phyloP scores from a whole-genome alignment of 2,113 vertebrate species.

The Cheilinus undulatus region DNA sequence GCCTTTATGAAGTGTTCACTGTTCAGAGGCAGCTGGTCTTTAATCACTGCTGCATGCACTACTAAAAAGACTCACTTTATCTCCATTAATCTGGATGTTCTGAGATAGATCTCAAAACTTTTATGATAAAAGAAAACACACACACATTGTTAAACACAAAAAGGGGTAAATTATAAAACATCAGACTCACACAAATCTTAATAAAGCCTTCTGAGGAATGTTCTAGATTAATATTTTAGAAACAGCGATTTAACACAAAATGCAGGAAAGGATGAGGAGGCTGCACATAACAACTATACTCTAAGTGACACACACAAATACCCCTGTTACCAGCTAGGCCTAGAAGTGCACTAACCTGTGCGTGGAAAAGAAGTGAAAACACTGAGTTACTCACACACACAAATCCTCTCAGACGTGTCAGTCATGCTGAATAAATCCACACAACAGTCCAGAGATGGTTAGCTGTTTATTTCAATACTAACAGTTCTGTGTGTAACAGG shows the following conservation, averaged over 20 bases:
- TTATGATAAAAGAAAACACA: too few species aligned
- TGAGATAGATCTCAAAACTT: too few species aligned
- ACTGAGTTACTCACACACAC: neutral
- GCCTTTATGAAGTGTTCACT: too few species aligned
- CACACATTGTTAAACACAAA: too few species aligned
- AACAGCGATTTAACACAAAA: constrained; percentile 51
- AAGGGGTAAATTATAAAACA: too few species aligned
- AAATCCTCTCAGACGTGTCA: constrained; percentile 5
- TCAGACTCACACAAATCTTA: too few species aligned
- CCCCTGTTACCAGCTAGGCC: constrained; percentile 7
- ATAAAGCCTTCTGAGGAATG: too few species aligned
- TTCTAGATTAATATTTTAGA: constrained; percentile 31
- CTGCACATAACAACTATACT: neutral
- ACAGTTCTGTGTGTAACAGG: constrained; percentile 44
- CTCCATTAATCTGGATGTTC: too few species aligned
- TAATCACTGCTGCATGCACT: too few species aligned
- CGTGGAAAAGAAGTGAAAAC: neutral
- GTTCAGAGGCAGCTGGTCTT: too few species aligned
- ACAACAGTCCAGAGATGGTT: constrained; percentile 22
- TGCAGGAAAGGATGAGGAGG: neutral
- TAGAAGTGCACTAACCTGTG: neutral
- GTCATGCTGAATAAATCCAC: constrained; percentile 34
- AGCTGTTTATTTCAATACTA: constrained; percentile 69
- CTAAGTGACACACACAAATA: neutral
- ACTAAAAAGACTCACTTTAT: too few species aligned